Percentiles rank a stretch among this genome's conserved stretches.
Evolutionary conservation across 2,888 invertebrate species (phyloP).

Genomic region (Entomobrya multifasciata): DNA sequence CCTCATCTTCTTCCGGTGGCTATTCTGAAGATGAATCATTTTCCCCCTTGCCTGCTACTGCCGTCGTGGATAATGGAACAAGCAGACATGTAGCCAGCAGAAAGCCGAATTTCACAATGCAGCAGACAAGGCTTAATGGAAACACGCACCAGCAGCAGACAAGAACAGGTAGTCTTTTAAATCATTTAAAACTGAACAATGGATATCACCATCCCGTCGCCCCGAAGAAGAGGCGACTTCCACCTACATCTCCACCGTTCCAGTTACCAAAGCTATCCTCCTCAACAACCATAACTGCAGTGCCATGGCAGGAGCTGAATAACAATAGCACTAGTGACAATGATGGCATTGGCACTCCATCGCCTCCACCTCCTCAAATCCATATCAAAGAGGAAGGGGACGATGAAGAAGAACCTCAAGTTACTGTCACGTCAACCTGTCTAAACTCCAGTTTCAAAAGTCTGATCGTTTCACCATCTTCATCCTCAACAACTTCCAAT

Average conservation of each 20-base stretch:
- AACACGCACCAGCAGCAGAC: too few relatives aligned
- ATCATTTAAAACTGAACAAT: background rate
- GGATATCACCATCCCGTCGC: background rate
- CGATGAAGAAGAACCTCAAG: background rate
- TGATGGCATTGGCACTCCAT: background rate
- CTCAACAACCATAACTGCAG: background rate
- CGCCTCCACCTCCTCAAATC: background rate
- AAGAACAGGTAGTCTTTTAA: background rate
- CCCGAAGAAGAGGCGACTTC: constrained; percentile 35
- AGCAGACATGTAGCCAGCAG: too few relatives aligned
- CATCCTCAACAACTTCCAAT: background rate
- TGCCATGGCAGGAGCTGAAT: constrained; percentile 41
- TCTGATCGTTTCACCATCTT: constrained; percentile 42
- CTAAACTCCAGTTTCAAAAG: constrained; percentile 64
- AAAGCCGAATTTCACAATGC: too few relatives aligned
- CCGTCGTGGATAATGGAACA: too few relatives aligned
- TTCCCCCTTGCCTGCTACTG: background rate
- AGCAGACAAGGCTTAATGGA: too few relatives aligned
- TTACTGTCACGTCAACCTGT: background rate
- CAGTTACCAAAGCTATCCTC: background rate
- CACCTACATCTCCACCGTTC: background rate
- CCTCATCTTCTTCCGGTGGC: background rate
- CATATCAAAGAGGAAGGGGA: constrained; percentile 21
- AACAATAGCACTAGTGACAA: constrained; percentile 1
- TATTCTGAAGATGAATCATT: constrained; percentile 20